These are phyloP conservation scores for Aspidiotus rigidus DNA, from an alignment of 2,888 invertebrate genomes.

Conservation along the genomic window DNA sequence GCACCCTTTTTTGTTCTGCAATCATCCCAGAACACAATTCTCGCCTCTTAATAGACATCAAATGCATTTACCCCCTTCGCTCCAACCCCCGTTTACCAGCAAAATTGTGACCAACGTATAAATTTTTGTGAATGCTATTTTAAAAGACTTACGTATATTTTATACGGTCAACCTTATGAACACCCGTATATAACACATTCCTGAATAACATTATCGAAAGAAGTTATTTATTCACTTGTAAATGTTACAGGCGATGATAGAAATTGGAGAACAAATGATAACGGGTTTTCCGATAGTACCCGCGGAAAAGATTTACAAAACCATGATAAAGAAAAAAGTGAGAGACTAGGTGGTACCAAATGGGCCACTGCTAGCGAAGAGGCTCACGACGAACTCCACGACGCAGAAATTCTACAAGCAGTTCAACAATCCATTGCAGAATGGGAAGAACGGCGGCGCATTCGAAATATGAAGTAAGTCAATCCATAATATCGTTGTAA, in stretches of 20 bases:
- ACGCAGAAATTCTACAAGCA: slow-evolving; percentile 61
- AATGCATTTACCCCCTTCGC: too few relatives aligned
- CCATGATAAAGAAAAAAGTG: slow-evolving; percentile 6
- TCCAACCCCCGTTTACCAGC: too few relatives aligned
- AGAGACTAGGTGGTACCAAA: slow-evolving; percentile 37
- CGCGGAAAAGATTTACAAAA: slow-evolving; percentile 9
- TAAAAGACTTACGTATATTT: too few relatives aligned
- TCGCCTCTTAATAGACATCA: too few relatives aligned
- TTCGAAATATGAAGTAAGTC: slow-evolving; percentile 23
- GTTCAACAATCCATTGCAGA: slow-evolving; percentile 62
- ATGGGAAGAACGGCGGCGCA: slow-evolving; percentile 49
- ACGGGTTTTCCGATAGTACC: slow-evolving; percentile 7
- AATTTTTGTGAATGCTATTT: too few relatives aligned
- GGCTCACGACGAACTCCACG: slow-evolving; percentile 60
- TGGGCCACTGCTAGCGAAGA: slow-evolving; percentile 50
- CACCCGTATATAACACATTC: neutral
- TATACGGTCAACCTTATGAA: neutral
- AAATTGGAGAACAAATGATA: slow-evolving; percentile 12
- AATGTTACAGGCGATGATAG: slow-evolving; percentile 14
- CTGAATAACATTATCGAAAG: neutral
- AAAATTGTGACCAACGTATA: too few relatives aligned
- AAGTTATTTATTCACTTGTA: too few relatives aligned
- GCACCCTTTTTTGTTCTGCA: too few relatives aligned
- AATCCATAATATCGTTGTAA: too few relatives aligned
- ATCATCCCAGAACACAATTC: too few relatives aligned